phyloP scores from a whole-genome alignment of 2,888 invertebrate species.

The Trichogramma dendrolimi region DNA sequence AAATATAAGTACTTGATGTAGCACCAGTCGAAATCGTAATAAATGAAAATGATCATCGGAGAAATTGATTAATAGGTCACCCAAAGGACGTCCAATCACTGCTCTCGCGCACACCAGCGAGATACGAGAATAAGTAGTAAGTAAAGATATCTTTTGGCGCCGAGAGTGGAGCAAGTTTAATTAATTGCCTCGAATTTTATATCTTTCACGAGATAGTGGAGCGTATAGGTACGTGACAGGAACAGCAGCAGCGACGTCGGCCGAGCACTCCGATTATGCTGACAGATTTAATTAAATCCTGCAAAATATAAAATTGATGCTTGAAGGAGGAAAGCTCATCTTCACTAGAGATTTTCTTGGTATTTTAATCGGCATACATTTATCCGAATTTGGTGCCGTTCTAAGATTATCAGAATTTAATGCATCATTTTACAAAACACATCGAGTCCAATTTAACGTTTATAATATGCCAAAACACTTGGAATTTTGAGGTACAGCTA shows the following conservation, averaged over 20 bases:
- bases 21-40: not conserved
- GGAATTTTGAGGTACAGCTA: too few species aligned
- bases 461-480: too few species aligned
- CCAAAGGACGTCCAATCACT: not conserved
- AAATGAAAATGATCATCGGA: too few species aligned
- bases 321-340: not conserved
- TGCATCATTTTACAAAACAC: too few species aligned
- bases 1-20: not conserved
- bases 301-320: conserved; percentile 15
- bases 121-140: not conserved
- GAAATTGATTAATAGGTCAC: conserved; percentile 19
- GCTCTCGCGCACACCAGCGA: not conserved
- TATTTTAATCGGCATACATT: too few species aligned
- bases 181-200: conserved; percentile 22
- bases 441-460: too few species aligned
- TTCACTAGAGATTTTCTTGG: too few species aligned
- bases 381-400: too few species aligned
- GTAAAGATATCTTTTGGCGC: not conserved
- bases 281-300: conserved; percentile 22
- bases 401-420: too few species aligned
- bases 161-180: conserved; percentile 15
- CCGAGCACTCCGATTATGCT: conserved; percentile 5
- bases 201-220: not conserved
- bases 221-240: too few species aligned
- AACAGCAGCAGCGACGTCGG: too few species aligned